phyloP scores from a whole-genome alignment of 2,113 vertebrate species.

The Myotis davidii region DNA sequence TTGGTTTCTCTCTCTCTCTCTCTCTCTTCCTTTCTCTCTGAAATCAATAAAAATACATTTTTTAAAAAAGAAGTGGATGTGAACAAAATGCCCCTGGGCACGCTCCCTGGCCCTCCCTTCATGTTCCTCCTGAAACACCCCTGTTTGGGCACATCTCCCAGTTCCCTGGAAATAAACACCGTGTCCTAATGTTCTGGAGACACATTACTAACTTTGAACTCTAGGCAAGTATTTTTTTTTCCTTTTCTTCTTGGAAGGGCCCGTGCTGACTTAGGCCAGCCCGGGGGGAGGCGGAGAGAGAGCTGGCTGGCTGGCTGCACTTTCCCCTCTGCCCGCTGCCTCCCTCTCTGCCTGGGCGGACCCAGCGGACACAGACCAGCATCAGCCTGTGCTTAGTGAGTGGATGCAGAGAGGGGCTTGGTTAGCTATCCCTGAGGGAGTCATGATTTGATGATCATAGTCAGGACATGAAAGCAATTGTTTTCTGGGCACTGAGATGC shows the following conservation, averaged over 20 bases:
- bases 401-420: not conserved
- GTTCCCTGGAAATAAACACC: not conserved
- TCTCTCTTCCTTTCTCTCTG: too few species aligned
- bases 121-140: not conserved
- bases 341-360: not conserved
- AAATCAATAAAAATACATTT: too few species aligned
- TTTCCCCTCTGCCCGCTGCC: not conserved
- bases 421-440: not conserved
- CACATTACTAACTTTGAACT: slow-evolving; percentile 4
- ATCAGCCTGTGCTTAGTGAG: not conserved
- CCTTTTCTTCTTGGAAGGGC: not conserved
- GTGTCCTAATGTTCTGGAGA: not conserved
- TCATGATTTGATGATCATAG: rapidly evolving
- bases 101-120: not conserved
- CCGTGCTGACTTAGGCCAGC: not conserved
- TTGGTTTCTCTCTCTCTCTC: too few species aligned
- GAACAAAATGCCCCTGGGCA: not conserved
- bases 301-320: too few species aligned
- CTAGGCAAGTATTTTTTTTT: not conserved
- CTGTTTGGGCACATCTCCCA: not conserved
- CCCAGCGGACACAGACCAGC: not conserved
- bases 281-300: not conserved
- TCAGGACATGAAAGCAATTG: rapidly evolving
- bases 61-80: not conserved
- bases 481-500: not conserved